Evolutionary conservation across 2,113 vertebrate genomes (phyloP), one percentile per base, ranked within the genome.

Genomic region (Shinisaurus crocodilurus): DNA sequence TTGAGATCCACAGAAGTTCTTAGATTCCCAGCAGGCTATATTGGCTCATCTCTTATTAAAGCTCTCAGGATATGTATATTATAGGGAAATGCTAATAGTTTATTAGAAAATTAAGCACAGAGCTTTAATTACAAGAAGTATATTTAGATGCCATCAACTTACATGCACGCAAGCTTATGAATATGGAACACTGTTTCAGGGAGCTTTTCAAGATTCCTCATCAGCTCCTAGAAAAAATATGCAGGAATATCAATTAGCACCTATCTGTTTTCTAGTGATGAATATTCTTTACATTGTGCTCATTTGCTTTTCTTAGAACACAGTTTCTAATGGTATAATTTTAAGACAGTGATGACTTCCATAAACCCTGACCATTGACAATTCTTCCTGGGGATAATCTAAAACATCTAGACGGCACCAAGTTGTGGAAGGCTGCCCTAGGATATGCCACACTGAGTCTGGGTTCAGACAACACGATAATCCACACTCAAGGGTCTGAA

Each of bases 191-290:
- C 91, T 89, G 90, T 94, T 90, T 95, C 37, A 0, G 79, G 0
- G 0, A 95, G 94, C 88, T 94, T 92, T 92, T 95, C 88, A 88
- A 95, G 94, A 94, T 87, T 95, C 84, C 89, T 96, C 94, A 95
- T 95, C 95, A 95, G 84, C 82, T 90, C 87, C 92, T 90, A 91
- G 86, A 95, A 96, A 96, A 96, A 85, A 96, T 87, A 96, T 94
- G 93, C 92, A 91, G 90, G 92, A 95, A 93, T 96, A 95, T 96
- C 96, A 96, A 96, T 95, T 96, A 96, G 91, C 63, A 77, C 54
- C 94, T 96, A 94, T 89, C 88, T 94, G 92, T 89, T 94, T 94
- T 95, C 95, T 94, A 9, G 0, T 94, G 91, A 94, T 92, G 88
- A 94, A 94, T 89, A 94, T 96, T 94, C 95, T 90, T 92, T 88